Base-by-base conservation (phyloP, 2,797 vertebrate genomes). In the Lithobates pipiens region DNA sequence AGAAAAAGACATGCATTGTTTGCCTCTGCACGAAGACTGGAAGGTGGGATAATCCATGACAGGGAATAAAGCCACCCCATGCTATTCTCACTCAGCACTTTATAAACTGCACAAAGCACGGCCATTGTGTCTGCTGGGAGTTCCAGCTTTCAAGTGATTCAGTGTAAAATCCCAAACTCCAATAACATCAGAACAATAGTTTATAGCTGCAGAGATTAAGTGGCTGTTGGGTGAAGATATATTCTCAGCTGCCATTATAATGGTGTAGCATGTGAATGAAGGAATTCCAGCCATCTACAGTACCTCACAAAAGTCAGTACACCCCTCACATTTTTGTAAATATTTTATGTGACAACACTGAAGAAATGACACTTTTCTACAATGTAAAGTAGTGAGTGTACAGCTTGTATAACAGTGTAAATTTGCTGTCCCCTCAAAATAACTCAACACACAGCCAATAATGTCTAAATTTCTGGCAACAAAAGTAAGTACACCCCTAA, bases 31-130 rank as follows among this genome's bases (percentile, higher is more conserved):
- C 3, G 0, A 50, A 18, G 65, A 68, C n/a, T 34, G 18, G 16
- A 36, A 57, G 36, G 69, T 27, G 34, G 65, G 9, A 69, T 70
- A 57, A 50, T 77, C 44, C 42, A 25, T 32, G n/a, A 7, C 3
- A 32, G 46, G 46, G 6, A 18, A 61, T 29, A 68, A 36, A 34
- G 39, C 63, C 44, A 61, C 34, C 29, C 42, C 72, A 65, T 67
- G 15, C 29, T 71, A 57, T 18, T 57, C 25, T 72, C 83, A 72
- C 68, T 84, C 75, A 84, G 71, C 82, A 77, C 32, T 83, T 84
- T 84, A 76, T 76, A 36, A 70, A n/a, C 21, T 27, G 18, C 18
- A 11, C 65, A 18, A 8, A 65, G 39, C 32, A 9, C 3, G 39
- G 25, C 54, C 54, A 65, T 85, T 73, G 69, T 73, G 69, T 79